Evolutionary conservation across 2,113 vertebrate genomes (phyloP), one percentile per base, ranked within the genome.

Genomic region (Myanophis thanlyinensis): DNA sequence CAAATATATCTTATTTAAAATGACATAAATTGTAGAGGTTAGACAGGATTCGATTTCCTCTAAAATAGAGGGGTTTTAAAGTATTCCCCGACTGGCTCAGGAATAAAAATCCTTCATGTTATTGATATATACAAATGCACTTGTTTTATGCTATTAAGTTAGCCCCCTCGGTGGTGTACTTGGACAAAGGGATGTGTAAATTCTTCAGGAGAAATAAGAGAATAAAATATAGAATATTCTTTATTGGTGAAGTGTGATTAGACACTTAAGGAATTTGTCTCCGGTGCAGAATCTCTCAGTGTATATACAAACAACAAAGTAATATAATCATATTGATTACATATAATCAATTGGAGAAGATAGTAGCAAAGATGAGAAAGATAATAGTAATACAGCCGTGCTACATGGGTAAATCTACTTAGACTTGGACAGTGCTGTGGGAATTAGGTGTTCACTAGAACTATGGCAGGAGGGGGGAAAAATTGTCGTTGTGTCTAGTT

Each of bases 1-100:
- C 97, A 98, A 98, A 98, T 98, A 98, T 97, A 98, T 98, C 97
- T 97, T 98, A 98, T 98, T 98, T 98, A 98, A 98, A 98, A 98
- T 98, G 97, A 98, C 98, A 98, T 97, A 98, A 98, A 98, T 98
- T 98, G 97, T 97, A 97, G 97, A 97, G 97, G 97, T 98, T 98
- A 98, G 97, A 98, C 97, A 97, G 97, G 97, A 98, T 98, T 98
- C 97, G 96, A 98, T 98, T 98, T 98, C 97, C 97, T 98, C 96
- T 98, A 97, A 98, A 98, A 98, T 98, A 97, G 97, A 97, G 98
- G 97, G 97, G 97, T 97, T 98, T 93, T 89, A 97, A 98, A 98
- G 97, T 97, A 98, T 98, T 97, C 96, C 96, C 95, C 94, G 96
- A 97, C 97, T 98, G 97, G 97, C 97, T 96, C 97, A 96, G 97